Conservation (phyloP, 2,888 invertebrate genomes). For the Lacanobia oleracea region DNA sequence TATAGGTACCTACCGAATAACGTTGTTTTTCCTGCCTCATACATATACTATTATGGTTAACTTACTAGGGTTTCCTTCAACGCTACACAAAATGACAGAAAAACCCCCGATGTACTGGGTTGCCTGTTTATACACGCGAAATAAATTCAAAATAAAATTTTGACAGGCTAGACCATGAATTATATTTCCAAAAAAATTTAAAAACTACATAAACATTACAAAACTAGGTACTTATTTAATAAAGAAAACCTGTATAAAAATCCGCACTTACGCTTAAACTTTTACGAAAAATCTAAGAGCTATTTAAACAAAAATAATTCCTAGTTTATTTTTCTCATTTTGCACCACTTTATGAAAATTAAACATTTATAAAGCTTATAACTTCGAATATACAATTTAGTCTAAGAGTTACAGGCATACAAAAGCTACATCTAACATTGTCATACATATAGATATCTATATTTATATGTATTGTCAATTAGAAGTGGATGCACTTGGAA, state of each 20-base stretch:
- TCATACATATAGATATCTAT: conserved; percentile 10
- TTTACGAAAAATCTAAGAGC: too few relatives aligned
- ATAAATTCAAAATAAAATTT: not conserved
- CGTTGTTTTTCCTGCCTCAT: not conserved
- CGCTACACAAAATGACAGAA: not conserved
- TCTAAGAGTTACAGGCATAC: conserved; percentile 57
- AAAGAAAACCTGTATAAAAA: not conserved
- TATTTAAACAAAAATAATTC: not conserved
- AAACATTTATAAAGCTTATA: conserved; percentile 29
- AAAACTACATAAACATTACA: not conserved
- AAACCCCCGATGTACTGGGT: not conserved
- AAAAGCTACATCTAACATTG: conserved; percentile 69
- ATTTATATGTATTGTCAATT: conserved; percentile 67
- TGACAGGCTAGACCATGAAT: too few relatives aligned
- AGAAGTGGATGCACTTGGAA: conserved; percentile 58
- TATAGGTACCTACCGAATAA: not conserved
- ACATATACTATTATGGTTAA: not conserved
- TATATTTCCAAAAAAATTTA: not conserved
- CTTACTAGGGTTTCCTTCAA: too few relatives aligned
- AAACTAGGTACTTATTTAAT: not conserved
- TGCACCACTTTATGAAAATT: conserved; percentile 18
- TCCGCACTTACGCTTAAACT: too few relatives aligned
- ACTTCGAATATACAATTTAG: conserved; percentile 31
- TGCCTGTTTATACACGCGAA: not conserved
- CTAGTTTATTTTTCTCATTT: not conserved